Evolutionary conservation across 2,888 invertebrate species (phyloP).

Genomic region (Petrolisthes cinctipes): DNA sequence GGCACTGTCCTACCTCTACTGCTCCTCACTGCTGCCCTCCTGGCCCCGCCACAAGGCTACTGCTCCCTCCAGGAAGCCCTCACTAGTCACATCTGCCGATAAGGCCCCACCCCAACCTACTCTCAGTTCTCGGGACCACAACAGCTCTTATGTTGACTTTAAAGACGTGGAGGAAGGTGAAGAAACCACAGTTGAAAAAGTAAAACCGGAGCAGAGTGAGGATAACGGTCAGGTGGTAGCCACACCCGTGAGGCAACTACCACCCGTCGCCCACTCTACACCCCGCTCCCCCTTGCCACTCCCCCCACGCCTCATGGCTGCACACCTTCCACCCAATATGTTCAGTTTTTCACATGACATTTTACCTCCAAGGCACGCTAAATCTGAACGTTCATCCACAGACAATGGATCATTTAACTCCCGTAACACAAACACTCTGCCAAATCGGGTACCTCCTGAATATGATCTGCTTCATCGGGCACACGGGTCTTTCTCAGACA

Average conservation of each 20-base stretch:
- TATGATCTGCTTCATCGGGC: slow-evolving; percentile 45
- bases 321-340: slow-evolving; percentile 56
- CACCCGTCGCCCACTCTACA: slow-evolving; percentile 56
- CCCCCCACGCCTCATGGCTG: slow-evolving; percentile 48
- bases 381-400: slow-evolving; percentile 59
- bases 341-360: slow-evolving; percentile 60
- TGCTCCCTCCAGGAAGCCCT: slow-evolving; percentile 40
- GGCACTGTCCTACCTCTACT: slow-evolving; percentile 59
- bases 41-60: slow-evolving; percentile 57
- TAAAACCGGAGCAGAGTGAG: slow-evolving; percentile 8
- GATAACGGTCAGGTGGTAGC: slow-evolving; percentile 9
- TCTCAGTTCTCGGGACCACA: slow-evolving; percentile 27
- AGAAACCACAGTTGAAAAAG: slow-evolving; percentile 6
- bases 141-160: slow-evolving; percentile 48
- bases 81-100: slow-evolving; percentile 47
- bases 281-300: slow-evolving; percentile 51
- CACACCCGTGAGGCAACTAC: slow-evolving; percentile 34
- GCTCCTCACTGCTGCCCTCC: slow-evolving; percentile 52
- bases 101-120: slow-evolving; percentile 34
- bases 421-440: slow-evolving; percentile 62
- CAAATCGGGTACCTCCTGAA: slow-evolving; percentile 42
- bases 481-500: slow-evolving; percentile 56
- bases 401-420: slow-evolving; percentile 64
- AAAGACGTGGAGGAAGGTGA: slow-evolving; percentile 47
- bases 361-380: slow-evolving; percentile 46